Conservation (phyloP, 2,113 vertebrate species). For the Ranitomeya variabilis region DNA sequence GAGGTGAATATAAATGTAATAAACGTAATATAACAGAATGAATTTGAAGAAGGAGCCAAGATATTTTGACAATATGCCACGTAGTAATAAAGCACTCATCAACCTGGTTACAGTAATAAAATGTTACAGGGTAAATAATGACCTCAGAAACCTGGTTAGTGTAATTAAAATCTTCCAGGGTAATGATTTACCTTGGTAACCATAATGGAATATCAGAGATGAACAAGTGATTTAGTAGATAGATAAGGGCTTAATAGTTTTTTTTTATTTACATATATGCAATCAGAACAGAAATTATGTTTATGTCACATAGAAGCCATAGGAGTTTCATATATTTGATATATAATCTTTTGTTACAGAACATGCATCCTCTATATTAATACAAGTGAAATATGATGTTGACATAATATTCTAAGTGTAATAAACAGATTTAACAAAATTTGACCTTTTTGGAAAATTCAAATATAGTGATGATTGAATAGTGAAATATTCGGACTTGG, state of each 20-base stretch:
- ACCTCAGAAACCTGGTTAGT: conserved; percentile 34
- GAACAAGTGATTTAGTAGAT: conserved; percentile 15
- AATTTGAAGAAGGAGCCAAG: conserved; percentile 8
- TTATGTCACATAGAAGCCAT: background rate
- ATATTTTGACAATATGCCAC: conserved; percentile 21
- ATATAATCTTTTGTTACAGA: background rate
- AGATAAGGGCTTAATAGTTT: background rate
- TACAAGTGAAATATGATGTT: background rate
- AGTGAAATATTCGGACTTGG: too few relatives aligned
- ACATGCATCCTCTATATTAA: background rate
- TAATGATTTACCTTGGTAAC: conserved; percentile 32
- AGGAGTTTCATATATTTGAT: too few relatives aligned
- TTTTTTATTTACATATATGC: conserved; percentile 6
- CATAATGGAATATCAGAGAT: conserved; percentile 23
- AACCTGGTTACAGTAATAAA: conserved; percentile 37
- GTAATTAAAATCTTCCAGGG: conserved; percentile 27
- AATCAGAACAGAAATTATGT: background rate
- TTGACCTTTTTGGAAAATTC: background rate
- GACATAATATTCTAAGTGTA: background rate
- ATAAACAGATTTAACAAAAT: background rate
- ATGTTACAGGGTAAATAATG: conserved; percentile 44
- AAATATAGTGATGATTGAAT: background rate
- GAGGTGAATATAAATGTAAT: background rate
- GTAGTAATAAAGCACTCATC: conserved; percentile 34
- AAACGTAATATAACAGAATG: background rate